Conservation (phyloP, 2,113 vertebrate genomes). For the Hippocampus guttulatus region DNA sequence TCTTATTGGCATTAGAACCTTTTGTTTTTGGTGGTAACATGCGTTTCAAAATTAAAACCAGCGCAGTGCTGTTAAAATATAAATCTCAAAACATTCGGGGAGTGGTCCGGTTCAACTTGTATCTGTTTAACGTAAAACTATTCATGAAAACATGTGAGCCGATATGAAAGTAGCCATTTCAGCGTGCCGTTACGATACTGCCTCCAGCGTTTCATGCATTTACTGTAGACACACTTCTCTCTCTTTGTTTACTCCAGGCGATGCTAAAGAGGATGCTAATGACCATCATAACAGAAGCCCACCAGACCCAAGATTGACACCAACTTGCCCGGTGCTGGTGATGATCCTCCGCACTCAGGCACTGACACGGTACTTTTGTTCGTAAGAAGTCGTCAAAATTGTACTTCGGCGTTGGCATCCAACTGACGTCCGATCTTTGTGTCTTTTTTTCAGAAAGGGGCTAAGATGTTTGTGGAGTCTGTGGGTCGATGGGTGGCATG, state of each 20-base stretch:
- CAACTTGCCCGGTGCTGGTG: conserved; percentile 61
- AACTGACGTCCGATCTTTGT: conserved; percentile 9
- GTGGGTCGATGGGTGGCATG: conserved; percentile 61
- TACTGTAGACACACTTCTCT: conserved; percentile 16
- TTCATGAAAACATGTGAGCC: no score
- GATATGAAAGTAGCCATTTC: neutral
- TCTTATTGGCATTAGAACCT: no score
- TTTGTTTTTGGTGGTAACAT: no score
- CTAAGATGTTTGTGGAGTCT: conserved; percentile 73
- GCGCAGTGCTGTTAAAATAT: no score
- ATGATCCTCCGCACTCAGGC: conserved; percentile 66
- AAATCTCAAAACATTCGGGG: no score
- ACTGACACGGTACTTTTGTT: conserved; percentile 54
- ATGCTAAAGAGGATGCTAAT: conserved; percentile 25
- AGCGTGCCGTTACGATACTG: no score
- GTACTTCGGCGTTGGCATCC: neutral
- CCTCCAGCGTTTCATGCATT: neutral
- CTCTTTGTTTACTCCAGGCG: conserved; percentile 33
- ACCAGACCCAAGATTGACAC: conserved; percentile 43
- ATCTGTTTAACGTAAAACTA: neutral
- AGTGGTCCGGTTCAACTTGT: neutral
- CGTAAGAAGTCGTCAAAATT: neutral
- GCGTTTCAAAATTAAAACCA: no score
- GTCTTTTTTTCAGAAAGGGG: conserved; percentile 54
- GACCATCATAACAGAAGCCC: conserved; percentile 24